Percentiles rank a stretch among this genome's conserved stretches.
Conservation (phyloP, 1,140 invertebrate genomes). For the Drosophila kanapiae region DNA sequence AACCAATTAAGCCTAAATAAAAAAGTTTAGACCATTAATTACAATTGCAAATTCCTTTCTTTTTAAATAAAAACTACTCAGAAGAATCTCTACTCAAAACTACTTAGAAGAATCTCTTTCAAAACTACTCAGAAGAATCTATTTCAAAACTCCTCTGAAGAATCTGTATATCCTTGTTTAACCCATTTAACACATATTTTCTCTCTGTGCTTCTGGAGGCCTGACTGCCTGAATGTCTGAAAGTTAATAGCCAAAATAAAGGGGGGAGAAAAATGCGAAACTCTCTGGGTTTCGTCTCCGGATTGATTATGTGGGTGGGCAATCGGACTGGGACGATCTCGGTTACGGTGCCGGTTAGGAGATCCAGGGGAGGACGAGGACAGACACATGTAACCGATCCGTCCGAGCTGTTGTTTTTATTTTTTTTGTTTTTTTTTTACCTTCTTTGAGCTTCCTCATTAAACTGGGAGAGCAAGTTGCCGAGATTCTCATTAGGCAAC, state of each 20-base stretch:
- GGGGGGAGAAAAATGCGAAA: conserved; percentile 24
- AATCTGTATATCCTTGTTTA: not conserved
- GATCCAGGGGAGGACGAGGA: not conserved
- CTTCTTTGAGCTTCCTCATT: conserved; percentile 59
- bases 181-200: not conserved
- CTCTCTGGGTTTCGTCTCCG: conserved; percentile 40
- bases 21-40: not conserved
- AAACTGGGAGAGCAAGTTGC: conserved; percentile 24
- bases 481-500: conserved; percentile 46
- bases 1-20: no score
- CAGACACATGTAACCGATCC: conserved; percentile 68
- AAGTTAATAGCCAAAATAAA: conserved; percentile 64
- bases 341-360: conserved; percentile 32
- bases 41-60: not conserved
- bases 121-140: no score
- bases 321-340: conserved; percentile 40
- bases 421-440: conserved; percentile 27
- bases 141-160: not conserved
- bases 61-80: not conserved
- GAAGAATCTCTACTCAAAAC: not conserved
- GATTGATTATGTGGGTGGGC: conserved; percentile 66
- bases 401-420: conserved; percentile 47
- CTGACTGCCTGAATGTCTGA: conserved; percentile 28
- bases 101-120: no score
- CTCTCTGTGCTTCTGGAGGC: not conserved